phyloP scores from a whole-genome alignment of 2,888 invertebrate species.

The Tetranychus piercei region DNA sequence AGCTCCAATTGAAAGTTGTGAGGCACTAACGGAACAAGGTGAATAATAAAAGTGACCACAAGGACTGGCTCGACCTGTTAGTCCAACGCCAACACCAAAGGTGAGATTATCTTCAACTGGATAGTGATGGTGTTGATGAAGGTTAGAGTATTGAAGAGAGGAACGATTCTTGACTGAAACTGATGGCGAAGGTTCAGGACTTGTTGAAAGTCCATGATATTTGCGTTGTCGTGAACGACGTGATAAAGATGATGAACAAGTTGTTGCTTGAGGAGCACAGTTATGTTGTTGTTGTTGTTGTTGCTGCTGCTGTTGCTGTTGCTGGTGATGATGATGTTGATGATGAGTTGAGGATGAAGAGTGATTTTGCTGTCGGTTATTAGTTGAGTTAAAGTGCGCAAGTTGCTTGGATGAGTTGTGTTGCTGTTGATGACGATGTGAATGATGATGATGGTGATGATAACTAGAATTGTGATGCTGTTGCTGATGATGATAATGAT shows the following conservation, averaged over 20 bases:
- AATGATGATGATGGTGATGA: not conserved
- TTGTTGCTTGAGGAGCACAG: not conserved
- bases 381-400: not conserved
- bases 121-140: not conserved
- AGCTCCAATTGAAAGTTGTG: not conserved
- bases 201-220: not conserved
- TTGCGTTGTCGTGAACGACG: not conserved
- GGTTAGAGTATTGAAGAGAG: not conserved
- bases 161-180: not conserved
- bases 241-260: not conserved
- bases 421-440: not conserved
- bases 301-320: not conserved
- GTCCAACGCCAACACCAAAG: not conserved
- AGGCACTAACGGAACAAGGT: not conserved
- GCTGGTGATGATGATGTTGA: not conserved
- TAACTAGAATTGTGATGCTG: not conserved
- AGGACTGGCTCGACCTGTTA: not conserved
- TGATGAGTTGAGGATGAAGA: not conserved
- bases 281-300: not conserved
- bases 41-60: conserved; percentile 1
- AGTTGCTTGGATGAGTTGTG: conserved; percentile 3
- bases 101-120: not conserved
- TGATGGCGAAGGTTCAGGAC: not conserved
- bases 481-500: conserved; percentile 4
- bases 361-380: not conserved